phyloP scores from a whole-genome alignment of 64 coral and sea anemone species.

The Pocillopora damicornis region DNA sequence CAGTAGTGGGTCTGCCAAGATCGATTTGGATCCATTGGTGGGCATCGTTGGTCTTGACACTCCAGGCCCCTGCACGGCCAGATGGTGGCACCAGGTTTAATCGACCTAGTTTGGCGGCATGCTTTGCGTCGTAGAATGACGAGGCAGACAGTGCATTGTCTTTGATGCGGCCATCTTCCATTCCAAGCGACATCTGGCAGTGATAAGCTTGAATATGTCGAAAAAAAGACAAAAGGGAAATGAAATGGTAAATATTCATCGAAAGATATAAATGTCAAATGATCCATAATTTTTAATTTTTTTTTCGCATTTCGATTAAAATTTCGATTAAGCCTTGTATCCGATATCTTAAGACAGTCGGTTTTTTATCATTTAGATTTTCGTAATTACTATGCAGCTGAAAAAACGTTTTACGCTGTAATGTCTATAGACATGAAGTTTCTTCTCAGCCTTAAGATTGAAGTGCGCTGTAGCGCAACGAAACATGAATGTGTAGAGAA shows the following conservation, averaged over 20 bases:
- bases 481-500: not conserved
- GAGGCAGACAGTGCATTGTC: conserved; percentile 7
- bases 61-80: conserved; percentile 12
- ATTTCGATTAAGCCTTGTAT: too few relatives aligned
- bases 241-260: not conserved
- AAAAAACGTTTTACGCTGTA: too few relatives aligned
- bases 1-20: not conserved
- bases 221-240: not conserved
- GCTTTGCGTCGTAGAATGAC: not conserved
- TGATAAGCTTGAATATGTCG: not conserved
- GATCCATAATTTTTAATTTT: not conserved
- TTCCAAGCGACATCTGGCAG: conserved; percentile 14
- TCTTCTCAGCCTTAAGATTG: too few relatives aligned
- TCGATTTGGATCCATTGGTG: conserved; percentile 15
- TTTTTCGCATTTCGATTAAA: too few relatives aligned
- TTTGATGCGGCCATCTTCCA: conserved; percentile 23
- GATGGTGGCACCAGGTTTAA: conserved; percentile 1
- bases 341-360: too few relatives aligned
- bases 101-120: not conserved
- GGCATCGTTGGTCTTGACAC: not conserved
- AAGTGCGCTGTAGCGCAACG: too few relatives aligned
- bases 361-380: too few relatives aligned
- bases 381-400: too few relatives aligned
- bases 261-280: not conserved
- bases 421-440: too few relatives aligned